Conservation (phyloP, 1,140 invertebrate species). For the Goniozus legneri region DNA sequence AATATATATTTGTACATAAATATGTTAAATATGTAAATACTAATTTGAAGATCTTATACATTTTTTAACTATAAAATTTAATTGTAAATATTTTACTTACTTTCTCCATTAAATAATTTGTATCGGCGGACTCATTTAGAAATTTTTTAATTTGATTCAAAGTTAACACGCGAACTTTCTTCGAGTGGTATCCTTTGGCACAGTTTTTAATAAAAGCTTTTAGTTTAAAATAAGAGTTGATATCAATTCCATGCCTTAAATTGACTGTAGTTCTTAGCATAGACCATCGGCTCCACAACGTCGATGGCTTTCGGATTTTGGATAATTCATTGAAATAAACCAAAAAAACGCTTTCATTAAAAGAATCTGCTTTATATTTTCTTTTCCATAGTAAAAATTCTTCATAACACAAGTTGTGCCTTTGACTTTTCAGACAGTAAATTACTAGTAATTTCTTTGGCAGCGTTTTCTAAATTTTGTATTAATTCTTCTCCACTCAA, state of each 20-base stretch:
- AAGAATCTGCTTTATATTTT: background rate
- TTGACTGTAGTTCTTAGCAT: background rate
- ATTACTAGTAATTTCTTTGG: no score
- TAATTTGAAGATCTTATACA: background rate
- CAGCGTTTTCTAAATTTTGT: no score
- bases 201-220: background rate
- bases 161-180: background rate
- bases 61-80: no score
- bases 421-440: no score
- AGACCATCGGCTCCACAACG: background rate
- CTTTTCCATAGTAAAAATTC: background rate
- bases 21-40: background rate
- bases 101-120: background rate
- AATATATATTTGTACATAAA: no score
- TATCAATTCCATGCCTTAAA: background rate
- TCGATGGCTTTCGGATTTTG: background rate
- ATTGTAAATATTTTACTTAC: no score
- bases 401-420: no score
- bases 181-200: background rate
- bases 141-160: background rate
- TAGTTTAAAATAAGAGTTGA: background rate
- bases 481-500: no score
- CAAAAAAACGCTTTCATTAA: background rate
- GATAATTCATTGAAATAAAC: background rate
- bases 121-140: background rate